Conservation (phyloP, 2,797 vertebrate species). For the Ptychadena robeensis region DNA sequence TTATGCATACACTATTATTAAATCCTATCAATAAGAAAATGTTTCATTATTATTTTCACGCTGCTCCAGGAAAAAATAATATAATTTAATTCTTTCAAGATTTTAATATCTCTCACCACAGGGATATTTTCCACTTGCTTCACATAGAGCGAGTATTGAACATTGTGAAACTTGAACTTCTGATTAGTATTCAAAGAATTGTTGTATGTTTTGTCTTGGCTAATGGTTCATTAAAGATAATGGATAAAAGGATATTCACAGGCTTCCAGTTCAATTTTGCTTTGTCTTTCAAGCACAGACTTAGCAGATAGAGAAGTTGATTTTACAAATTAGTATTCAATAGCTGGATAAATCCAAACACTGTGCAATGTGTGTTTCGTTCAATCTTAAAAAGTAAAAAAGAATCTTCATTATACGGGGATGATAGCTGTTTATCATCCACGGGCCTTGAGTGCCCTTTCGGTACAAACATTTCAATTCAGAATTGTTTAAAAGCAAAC, state of each 20-base stretch:
- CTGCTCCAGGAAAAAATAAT: conserved; percentile 41
- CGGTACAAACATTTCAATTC: not conserved
- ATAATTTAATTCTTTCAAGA: conserved; percentile 44
- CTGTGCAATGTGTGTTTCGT: conserved; percentile 2
- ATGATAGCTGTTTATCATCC: not conserved
- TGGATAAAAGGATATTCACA: not conserved
- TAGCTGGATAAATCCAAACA: not conserved
- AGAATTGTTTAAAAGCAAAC: not conserved
- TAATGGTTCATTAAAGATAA: conserved; percentile 28
- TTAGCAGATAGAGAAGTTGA: not conserved
- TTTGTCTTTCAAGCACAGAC: conserved; percentile 13
- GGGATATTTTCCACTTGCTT: conserved; percentile 33
- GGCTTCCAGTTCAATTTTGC: conserved; percentile 4
- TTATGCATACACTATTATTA: conserved; percentile 30
- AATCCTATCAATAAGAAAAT: not conserved
- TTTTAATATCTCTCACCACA: conserved; percentile 54
- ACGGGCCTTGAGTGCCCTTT: not conserved
- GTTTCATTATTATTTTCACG: conserved; percentile 29
- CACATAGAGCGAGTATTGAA: conserved; percentile 5
- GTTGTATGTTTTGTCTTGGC: not conserved
- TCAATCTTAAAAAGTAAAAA: not conserved
- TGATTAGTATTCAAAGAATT: conserved; percentile 29
- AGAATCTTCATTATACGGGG: not conserved
- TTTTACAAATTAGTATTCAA: conserved; percentile 4
- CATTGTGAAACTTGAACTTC: conserved; percentile 8